Conservation (phyloP, 2,113 vertebrate genomes). For the Atlantisia rogersi region DNA sequence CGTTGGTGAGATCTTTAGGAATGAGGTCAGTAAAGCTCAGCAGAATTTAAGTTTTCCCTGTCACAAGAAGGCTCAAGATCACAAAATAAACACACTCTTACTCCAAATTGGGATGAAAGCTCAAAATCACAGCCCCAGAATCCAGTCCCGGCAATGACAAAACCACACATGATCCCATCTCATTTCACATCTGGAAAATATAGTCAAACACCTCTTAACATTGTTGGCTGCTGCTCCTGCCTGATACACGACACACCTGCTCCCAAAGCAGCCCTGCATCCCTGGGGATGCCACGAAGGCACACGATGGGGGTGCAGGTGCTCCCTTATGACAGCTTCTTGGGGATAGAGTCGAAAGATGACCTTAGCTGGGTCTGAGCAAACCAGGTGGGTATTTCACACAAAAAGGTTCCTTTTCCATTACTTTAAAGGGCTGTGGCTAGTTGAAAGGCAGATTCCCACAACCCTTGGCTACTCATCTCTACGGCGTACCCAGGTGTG, state of each 20-base stretch:
- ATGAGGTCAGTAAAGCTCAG: background rate
- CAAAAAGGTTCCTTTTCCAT: background rate
- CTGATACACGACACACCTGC: rapidly evolving
- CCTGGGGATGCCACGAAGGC: background rate
- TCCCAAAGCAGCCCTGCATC: background rate
- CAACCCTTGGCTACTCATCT: rapidly evolving
- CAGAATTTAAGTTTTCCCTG: background rate
- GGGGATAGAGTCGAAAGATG: background rate
- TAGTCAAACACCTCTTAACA: background rate
- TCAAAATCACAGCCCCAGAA: background rate
- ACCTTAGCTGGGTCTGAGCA: background rate
- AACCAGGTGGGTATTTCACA: background rate
- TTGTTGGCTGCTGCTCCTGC: background rate
- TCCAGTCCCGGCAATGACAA: background rate
- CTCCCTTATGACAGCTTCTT: rapidly evolving
- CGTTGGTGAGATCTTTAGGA: background rate
- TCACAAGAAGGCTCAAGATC: background rate
- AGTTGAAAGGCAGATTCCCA: background rate
- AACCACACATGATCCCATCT: background rate
- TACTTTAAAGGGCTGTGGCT: background rate
- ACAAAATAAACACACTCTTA: background rate
- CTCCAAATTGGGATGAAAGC: background rate
- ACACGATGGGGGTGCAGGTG: rapidly evolving
- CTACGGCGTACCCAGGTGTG: background rate
- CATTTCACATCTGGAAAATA: background rate